A percentile compares a stretch with the other conserved stretches of the same genome.
Conservation (phyloP, 2,797 vertebrate genomes). For the Hemitrygon akajei region DNA sequence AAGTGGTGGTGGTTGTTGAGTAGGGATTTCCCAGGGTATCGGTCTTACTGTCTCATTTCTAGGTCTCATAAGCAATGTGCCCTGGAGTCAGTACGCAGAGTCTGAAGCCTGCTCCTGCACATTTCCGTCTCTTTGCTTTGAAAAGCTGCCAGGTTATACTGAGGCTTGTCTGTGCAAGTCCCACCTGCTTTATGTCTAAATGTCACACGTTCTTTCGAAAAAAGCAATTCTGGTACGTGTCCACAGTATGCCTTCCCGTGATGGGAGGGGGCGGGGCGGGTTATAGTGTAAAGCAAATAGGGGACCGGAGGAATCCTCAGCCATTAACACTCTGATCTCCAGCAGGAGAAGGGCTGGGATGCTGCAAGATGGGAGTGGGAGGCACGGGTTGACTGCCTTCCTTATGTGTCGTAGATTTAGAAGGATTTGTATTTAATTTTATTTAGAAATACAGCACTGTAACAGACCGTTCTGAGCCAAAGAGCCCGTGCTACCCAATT, state of each 20-base stretch:
- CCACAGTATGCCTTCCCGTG: neutral
- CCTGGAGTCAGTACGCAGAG: neutral
- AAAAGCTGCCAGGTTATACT: neutral
- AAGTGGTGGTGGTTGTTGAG: neutral
- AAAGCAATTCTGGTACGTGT: neutral
- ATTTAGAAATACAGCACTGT: too few relatives aligned
- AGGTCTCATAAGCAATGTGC: neutral
- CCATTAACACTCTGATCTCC: too few relatives aligned
- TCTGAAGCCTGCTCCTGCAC: neutral
- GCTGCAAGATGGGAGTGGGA: too few relatives aligned
- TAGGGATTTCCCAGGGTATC: neutral
- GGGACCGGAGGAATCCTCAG: neutral
- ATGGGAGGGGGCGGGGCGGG: too few relatives aligned
- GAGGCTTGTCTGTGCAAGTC: constrained; percentile 1
- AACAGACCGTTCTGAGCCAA: too few relatives aligned
- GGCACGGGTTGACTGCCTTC: too few relatives aligned
- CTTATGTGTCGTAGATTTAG: too few relatives aligned
- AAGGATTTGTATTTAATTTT: too few relatives aligned
- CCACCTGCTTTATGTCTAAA: neutral
- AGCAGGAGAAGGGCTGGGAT: too few relatives aligned
- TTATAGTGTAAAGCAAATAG: neutral
- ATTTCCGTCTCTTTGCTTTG: neutral
- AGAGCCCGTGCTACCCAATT: too few relatives aligned
- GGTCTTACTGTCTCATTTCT: neutral
- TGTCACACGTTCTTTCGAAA: neutral